Conservation (phyloP, 2,888 invertebrate species). For the Metallyticus violacea region DNA sequence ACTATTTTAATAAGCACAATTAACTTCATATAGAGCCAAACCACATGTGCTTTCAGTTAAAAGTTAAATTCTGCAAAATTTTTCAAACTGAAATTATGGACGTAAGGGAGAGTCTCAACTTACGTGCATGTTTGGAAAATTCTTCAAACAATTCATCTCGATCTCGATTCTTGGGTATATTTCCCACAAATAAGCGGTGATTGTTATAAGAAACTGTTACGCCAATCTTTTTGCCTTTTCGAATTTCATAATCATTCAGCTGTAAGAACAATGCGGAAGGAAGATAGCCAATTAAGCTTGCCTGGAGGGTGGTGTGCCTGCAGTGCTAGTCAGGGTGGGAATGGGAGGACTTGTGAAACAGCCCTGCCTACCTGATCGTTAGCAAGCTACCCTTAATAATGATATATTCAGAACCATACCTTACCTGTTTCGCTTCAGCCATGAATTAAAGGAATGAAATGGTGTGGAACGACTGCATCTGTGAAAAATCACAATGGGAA, state of each 20-base stretch:
- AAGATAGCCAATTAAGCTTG: slow-evolving; percentile 62
- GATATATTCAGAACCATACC: slow-evolving; percentile 35
- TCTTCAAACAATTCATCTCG: slow-evolving; percentile 99
- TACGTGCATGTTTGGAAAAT: slow-evolving; percentile 99
- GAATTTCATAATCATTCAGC: slow-evolving; percentile 99
- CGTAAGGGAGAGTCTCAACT: slow-evolving; percentile 62
- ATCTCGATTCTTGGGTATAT: slow-evolving; percentile 99
- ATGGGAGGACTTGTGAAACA: slow-evolving; percentile 21
- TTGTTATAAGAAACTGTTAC: slow-evolving; percentile 99
- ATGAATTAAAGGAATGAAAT: background rate
- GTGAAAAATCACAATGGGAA: background rate
- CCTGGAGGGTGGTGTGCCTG: slow-evolving; percentile 40
- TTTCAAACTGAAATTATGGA: slow-evolving; percentile 28
- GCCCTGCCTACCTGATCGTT: slow-evolving; percentile 48
- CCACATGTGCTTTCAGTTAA: background rate
- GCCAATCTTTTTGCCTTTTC: slow-evolving; percentile 99
- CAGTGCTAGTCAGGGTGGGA: slow-evolving; percentile 30
- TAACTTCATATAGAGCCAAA: background rate
- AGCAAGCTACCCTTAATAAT: slow-evolving; percentile 45
- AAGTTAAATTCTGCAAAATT: background rate
- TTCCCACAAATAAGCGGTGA: slow-evolving; percentile 99
- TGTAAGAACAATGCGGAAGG: slow-evolving; percentile 81
- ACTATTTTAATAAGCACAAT: background rate
- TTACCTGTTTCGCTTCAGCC: slow-evolving; percentile 24
- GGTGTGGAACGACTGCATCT: background rate